Evolutionary conservation across 2,888 invertebrate species (phyloP).

Genomic region (Lacanobia wlatinum): DNA sequence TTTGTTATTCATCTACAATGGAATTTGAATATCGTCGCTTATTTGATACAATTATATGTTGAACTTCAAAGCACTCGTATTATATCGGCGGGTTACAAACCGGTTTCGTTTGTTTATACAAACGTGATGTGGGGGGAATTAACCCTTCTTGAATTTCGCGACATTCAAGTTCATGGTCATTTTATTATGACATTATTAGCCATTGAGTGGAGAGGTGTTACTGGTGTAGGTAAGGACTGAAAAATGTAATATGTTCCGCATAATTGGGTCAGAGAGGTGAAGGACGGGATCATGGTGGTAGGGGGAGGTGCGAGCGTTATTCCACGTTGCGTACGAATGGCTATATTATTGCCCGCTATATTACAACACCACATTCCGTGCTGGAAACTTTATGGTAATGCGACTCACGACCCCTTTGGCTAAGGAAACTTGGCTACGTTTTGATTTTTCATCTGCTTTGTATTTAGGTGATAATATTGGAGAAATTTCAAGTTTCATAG

Average conservation of each 20-base stretch:
- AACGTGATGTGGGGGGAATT: constrained; percentile 9
- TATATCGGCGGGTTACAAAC: constrained; percentile 26
- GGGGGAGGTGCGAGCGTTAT: constrained; percentile 75
- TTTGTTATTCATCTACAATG: constrained; percentile 44
- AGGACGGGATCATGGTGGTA: constrained; percentile 78
- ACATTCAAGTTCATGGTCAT: constrained; percentile 61
- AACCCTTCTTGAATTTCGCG: constrained; percentile 45
- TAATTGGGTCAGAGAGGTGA: constrained; percentile 87
- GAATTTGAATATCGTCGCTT: constrained; percentile 36
- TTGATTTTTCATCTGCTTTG: constrained; percentile 69
- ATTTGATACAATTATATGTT: constrained; percentile 28
- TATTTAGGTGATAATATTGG: constrained; percentile 58
- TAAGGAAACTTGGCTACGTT: constrained; percentile 82
- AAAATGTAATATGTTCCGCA: constrained; percentile 73
- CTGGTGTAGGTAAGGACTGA: constrained; percentile 43
- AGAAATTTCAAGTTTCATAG: constrained; percentile 14
- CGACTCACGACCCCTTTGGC: constrained; percentile 85
- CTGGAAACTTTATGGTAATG: constrained; percentile 87
- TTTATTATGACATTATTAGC: constrained; percentile 51
- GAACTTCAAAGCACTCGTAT: constrained; percentile 38
- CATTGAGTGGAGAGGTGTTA: constrained; percentile 25
- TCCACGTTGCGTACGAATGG: constrained; percentile 83
- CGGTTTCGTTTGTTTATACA: constrained; percentile 34
- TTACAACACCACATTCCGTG: constrained; percentile 84
- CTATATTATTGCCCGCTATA: constrained; percentile 83